Percentiles rank a stretch among this genome's conserved stretches.
phyloP scores from a whole-genome alignment of 1,140 invertebrate genomes.

The Meteorus sp. region DNA sequence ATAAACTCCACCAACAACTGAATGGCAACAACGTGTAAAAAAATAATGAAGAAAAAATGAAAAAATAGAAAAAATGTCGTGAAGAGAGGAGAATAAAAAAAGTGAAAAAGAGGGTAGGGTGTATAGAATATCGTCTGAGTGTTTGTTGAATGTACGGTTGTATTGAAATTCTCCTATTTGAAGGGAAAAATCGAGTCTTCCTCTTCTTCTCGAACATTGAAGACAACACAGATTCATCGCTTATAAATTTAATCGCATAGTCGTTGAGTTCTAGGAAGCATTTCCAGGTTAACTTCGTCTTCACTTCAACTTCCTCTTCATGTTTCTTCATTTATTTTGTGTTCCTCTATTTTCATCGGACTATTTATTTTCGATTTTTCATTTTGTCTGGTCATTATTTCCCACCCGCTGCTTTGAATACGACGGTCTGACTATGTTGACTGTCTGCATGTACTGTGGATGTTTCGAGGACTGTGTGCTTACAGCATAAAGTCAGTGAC shows the following conservation, averaged over 20 bases:
- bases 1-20: constrained; percentile 17
- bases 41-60: constrained; percentile 9
- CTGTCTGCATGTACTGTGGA: too few relatives aligned
- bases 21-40: constrained; percentile 13
- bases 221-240: too few relatives aligned
- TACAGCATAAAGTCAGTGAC: constrained; percentile 29
- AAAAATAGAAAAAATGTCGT: constrained; percentile 14
- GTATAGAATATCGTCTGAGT: constrained; percentile 29
- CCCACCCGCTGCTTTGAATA: constrained; percentile 53
- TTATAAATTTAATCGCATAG: too few relatives aligned
- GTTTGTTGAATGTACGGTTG: constrained; percentile 53
- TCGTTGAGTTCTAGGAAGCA: too few relatives aligned
- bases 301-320: constrained; percentile 11
- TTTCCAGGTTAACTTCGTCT: too few relatives aligned
- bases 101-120: constrained; percentile 10
- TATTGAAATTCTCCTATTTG: constrained; percentile 48
- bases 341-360: neutral
- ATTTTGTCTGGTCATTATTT: constrained; percentile 26
- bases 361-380: constrained; percentile 2
- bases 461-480: constrained; percentile 14
- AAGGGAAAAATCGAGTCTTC: constrained; percentile 26
- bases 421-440: too few relatives aligned
- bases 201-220: too few relatives aligned
- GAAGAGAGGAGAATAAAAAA: constrained; percentile 22
- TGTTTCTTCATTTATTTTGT: constrained; percentile 3